Conservation (phyloP, 2,113 vertebrate species). For the Anarhynchus alexandrinus region DNA sequence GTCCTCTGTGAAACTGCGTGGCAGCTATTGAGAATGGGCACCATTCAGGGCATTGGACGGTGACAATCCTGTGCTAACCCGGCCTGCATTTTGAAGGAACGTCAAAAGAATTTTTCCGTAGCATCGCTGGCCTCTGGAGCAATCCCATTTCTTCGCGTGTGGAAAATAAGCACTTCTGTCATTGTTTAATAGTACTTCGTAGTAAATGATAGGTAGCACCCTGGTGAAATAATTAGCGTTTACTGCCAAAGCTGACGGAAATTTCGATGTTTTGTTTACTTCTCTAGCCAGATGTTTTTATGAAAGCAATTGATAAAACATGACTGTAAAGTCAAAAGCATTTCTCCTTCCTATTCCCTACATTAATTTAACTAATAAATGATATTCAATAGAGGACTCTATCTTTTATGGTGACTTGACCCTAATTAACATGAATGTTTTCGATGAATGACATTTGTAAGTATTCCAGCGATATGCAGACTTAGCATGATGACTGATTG, state of each 20-base stretch:
- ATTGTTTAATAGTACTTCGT: not conserved
- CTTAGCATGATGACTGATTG: not conserved
- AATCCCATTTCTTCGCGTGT: not conserved
- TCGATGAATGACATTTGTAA: not conserved
- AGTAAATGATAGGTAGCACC: not conserved
- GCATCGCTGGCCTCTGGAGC: not conserved
- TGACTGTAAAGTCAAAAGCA: not conserved
- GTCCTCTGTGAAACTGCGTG: constrained; percentile 18
- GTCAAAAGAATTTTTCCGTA: not conserved
- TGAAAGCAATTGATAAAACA: not conserved
- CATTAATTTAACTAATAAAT: not conserved
- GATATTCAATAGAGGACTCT: not conserved
- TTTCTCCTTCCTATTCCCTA: not conserved
- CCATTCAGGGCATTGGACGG: not conserved
- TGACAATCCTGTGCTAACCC: constrained; percentile 14
- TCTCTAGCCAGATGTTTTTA: not conserved
- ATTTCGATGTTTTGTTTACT: not conserved
- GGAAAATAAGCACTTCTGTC: not conserved
- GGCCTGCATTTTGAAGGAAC: not conserved
- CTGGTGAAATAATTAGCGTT: not conserved
- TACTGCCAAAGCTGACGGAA: not conserved
- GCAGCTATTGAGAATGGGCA: constrained; percentile 6
- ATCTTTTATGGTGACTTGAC: not conserved
- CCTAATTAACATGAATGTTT: not conserved
- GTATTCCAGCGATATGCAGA: not conserved